These are phyloP conservation scores for Caenorhabditis afra DNA, from an alignment of 2,888 invertebrate species.

Conservation along the genomic window DNA sequence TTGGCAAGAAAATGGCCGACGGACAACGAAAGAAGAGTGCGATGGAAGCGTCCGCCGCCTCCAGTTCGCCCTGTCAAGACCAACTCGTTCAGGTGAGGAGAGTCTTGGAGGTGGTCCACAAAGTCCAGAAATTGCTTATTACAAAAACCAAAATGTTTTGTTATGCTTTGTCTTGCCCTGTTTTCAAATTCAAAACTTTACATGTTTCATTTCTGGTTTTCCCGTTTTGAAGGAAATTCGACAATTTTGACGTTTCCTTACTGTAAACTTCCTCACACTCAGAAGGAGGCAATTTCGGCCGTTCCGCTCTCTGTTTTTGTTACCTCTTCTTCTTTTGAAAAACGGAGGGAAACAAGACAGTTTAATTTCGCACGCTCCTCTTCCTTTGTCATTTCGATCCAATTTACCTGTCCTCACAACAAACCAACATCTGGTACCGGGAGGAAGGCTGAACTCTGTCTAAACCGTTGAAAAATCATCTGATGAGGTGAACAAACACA, in stretches of 20 bases:
- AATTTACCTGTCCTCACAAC: not conserved
- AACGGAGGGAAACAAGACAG: too few relatives aligned
- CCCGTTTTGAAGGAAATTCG: not conserved
- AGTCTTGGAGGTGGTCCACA: conserved; percentile 1
- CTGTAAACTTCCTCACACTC: too few relatives aligned
- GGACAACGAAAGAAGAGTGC: conserved; percentile 47
- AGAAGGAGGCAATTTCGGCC: too few relatives aligned
- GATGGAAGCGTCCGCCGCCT: conserved; percentile 22
- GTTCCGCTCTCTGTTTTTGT: too few relatives aligned
- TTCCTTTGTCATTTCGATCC: too few relatives aligned
- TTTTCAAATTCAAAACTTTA: not conserved
- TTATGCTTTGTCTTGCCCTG: conserved; percentile 3
- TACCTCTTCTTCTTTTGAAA: too few relatives aligned
- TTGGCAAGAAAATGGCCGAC: conserved; percentile 53
- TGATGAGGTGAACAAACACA: conserved; percentile 22
- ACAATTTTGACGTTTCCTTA: not conserved
- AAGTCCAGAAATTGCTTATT: conserved; percentile 1
- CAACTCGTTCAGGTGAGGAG: conserved; percentile 47
- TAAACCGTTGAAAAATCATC: conserved; percentile 10
- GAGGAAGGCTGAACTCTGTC: not conserved
- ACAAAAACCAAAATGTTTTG: not conserved
- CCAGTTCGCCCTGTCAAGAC: conserved; percentile 26
- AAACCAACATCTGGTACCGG: not conserved
- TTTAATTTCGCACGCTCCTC: too few relatives aligned
- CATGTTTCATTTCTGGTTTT: not conserved